These are phyloP conservation scores for Erythrocercus mccallii DNA, from an alignment of 2,113 vertebrate species.

Conservation along the genomic window DNA sequence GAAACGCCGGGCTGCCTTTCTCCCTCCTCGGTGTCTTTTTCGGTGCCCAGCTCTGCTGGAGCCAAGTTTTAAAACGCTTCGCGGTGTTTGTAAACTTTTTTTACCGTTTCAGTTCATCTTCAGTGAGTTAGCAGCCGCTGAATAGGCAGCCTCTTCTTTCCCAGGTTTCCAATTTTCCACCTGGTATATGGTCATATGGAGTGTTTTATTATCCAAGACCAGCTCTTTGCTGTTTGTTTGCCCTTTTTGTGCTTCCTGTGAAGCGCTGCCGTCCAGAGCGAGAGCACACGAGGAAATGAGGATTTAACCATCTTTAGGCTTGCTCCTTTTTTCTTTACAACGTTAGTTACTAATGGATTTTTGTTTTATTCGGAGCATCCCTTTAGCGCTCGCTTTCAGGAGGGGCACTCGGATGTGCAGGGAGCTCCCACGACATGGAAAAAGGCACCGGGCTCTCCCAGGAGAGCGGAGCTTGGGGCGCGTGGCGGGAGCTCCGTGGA, in stretches of 20 bases:
- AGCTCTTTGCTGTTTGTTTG: background rate
- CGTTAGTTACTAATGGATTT: background rate
- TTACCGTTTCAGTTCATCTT: background rate
- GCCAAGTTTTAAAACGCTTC: background rate
- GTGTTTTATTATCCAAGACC: background rate
- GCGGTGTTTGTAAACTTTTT: background rate
- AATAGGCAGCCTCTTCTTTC: background rate
- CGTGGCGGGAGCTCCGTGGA: fast-evolving
- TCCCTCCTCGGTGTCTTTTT: background rate
- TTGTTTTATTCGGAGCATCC: background rate
- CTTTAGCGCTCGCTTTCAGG: background rate
- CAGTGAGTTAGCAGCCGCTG: background rate
- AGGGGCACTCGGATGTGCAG: background rate
- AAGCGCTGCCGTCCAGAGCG: background rate
- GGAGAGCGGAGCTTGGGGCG: background rate
- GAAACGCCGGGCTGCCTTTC: fast-evolving
- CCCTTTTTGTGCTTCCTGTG: background rate
- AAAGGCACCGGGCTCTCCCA: background rate
- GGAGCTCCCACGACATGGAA: background rate
- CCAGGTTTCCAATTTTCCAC: background rate
- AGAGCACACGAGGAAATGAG: background rate
- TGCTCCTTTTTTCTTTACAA: background rate
- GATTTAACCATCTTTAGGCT: background rate
- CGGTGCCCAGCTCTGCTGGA: background rate
- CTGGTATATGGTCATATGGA: background rate